phyloP scores from a whole-genome alignment of 37 sponge, comb jelly and placozoan genomes.

The Aplysina aerophoba region DNA sequence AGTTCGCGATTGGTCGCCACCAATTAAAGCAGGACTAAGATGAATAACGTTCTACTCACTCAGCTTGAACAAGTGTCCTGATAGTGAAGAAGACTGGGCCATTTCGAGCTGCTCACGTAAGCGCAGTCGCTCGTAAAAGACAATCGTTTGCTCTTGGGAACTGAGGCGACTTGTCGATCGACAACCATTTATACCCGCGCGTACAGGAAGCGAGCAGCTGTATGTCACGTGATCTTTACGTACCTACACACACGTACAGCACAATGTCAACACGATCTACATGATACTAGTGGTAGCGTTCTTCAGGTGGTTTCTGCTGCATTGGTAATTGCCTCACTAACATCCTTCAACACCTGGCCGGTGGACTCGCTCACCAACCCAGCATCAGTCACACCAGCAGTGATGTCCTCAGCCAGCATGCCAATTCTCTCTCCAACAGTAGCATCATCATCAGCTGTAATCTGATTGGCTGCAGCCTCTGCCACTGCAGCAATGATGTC shows the following conservation, averaged over 20 bases:
- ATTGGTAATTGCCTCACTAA: background rate
- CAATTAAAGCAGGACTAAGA: background rate
- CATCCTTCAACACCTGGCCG: background rate
- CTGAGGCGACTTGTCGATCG: too few relatives aligned
- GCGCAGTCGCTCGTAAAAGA: too few relatives aligned
- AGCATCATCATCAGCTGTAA: slow-evolving; percentile 30
- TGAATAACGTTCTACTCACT: background rate
- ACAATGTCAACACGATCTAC: too few relatives aligned
- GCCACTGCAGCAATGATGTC: background rate
- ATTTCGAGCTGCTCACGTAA: background rate
- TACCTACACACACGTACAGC: too few relatives aligned
- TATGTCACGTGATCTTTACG: too few relatives aligned
- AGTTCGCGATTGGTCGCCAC: background rate
- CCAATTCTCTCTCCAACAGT: background rate
- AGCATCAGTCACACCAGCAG: background rate
- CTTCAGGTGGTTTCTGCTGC: too few relatives aligned
- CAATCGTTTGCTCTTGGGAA: too few relatives aligned
- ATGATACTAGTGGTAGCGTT: too few relatives aligned
- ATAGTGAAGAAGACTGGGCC: background rate
- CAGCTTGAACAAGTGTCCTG: background rate
- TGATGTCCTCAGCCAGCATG: background rate
- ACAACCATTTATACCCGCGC: too few relatives aligned
- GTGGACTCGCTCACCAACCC: background rate
- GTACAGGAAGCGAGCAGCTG: too few relatives aligned
- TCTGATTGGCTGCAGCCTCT: slow-evolving; percentile 3